Evolutionary conservation across 2,888 invertebrate species (phyloP), one percentile per base, ranked within the genome.

Genomic region (Eristalis pertinax): DNA sequence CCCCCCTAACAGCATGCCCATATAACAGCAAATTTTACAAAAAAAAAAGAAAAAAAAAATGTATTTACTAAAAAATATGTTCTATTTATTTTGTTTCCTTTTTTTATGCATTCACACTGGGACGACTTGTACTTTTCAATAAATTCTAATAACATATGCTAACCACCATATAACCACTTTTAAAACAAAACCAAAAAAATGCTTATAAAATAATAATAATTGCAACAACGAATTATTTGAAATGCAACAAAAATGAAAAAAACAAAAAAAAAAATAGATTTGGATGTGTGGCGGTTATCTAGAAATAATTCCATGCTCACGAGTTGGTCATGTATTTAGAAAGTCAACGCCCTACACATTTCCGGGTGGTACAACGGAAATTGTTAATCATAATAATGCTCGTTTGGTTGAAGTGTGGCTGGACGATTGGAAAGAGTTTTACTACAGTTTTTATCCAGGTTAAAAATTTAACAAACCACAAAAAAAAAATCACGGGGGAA

Each of bases 391-490:
- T 95, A 99, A 99, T 96, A 98, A 99, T 94, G 98, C 98, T 93
- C 96, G 99, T 91, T 97, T 99, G 92, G 99, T 98, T 90, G 98
- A 99, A 94, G 99, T 99, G 91, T 99, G 99, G 99, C 96, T 99
- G 94, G 99, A 99, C 95, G 98, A 99, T 92, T 99, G 99, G 97
- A 98, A 98, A 95, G 97, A 97, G 93, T 98, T 99, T 96, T 98
- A 98, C 96, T 98, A 98, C 96, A 97, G 97, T 95, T 98, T 98
- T 95, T 98, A 98, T 95, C 98, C 98, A 96, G 98, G 98, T 98
- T 94, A 93, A 91, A 88, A 89, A 82, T 80, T 88, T 41, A 41
- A 80, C 77, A 58, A 77, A 74, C 29, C 19, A 67, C 19, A 67
- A 65, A 22, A 50, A 86, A 62, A 35, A 56, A 63, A 70, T n/a